Evolutionary conservation across 2,113 vertebrate species (phyloP), one percentile per base, ranked within the genome.

Genomic region (Xiphophorus hellerii): DNA sequence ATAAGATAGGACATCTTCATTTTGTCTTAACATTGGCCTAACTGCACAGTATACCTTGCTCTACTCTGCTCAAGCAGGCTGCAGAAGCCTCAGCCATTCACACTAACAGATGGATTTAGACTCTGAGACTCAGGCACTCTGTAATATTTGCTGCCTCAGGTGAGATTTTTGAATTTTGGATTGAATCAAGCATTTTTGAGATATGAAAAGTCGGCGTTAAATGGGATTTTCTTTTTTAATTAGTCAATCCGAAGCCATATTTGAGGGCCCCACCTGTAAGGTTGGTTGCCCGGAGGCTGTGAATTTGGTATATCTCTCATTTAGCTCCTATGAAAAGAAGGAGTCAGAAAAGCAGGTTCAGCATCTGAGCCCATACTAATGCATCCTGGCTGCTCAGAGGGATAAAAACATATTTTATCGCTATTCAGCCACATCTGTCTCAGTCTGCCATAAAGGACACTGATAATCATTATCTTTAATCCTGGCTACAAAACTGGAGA

Each of bases 221-320:
- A 83, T 88, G 78, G 85, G 78, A 88, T 91, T 90, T 92, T 80
- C 78, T 82, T 81, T 88, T 91, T 87, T 89, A 91, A 90, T 91
- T 81, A 89, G 86, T 75, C 78, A 54, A 77, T 82, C 71, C 54
- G 2, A 68, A 30, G 76, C 69, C 78, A 71, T 39, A 65, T 82
- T 80, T 51, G 71, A 13, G 76, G 66, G 73, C 63, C 73, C 63
- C 85, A 85, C 80, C 78, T 81, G 88, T 64, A 62, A 8, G 3
- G 35, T 66, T 69, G 48, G 42, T 22, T n/a, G 62, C 76, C 73
- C 71, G 1, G 3, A 75, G 80, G 75, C 73, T 69, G 66, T 31
- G 74, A 62, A 67, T 81, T 72, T 75, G 73, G 65, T 51, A 25
- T 37, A 79, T 87, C 75, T 84, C 69, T 88, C 71, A 78, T 81